Evolutionary conservation across 2,797 vertebrate genomes (phyloP).

Genomic region (Martes flavigula): DNA sequence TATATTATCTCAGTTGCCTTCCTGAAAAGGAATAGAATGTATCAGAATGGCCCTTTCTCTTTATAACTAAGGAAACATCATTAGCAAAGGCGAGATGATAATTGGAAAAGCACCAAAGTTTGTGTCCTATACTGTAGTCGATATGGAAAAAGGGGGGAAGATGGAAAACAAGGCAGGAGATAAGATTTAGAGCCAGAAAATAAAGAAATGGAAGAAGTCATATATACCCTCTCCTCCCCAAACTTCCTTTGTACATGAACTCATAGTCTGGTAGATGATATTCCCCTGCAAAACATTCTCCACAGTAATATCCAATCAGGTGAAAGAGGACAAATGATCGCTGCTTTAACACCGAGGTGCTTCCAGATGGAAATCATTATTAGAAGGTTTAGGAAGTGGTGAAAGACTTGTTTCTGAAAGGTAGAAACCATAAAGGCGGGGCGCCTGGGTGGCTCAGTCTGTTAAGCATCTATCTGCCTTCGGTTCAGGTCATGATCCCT

Average conservation of each 20-base stretch:
- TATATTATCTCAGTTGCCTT: not conserved
- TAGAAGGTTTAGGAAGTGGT: not conserved
- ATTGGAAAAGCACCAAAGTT: not conserved
- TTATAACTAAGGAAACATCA: not conserved
- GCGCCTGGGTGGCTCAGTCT: too few relatives aligned
- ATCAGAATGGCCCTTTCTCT: not conserved
- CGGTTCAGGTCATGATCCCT: too few relatives aligned
- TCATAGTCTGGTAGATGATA: not conserved
- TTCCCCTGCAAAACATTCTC: not conserved
- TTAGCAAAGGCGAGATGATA: not conserved
- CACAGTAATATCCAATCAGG: not conserved
- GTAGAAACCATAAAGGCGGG: not conserved
- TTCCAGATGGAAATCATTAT: not conserved
- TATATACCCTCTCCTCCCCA: not conserved
- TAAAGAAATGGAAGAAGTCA: not conserved
- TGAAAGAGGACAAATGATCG: not conserved
- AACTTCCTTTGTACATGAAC: not conserved
- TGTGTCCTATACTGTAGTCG: not conserved
- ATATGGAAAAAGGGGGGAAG: not conserved
- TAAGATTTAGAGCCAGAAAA: not conserved
- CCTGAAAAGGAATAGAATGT: not conserved
- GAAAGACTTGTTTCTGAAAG: not conserved
- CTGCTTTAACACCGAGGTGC: not conserved
- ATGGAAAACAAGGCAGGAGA: not conserved
- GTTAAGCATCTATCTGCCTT: too few relatives aligned